Base-by-base conservation (phyloP, 1,140 invertebrate genomes). In the Bactericera cockerelli region DNA sequence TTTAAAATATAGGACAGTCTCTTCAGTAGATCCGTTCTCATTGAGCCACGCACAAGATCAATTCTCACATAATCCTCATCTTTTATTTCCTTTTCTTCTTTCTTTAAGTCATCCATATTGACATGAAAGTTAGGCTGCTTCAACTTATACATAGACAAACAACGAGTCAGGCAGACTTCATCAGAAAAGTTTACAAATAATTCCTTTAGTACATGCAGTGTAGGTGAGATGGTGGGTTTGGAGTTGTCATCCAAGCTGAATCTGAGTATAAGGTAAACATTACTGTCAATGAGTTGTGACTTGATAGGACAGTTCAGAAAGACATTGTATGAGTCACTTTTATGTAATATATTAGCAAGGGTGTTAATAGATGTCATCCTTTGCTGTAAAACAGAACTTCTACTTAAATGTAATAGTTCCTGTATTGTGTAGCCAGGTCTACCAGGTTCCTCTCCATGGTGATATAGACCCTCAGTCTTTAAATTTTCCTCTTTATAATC, bases 401-500 rank as follows among this genome's bases (percentile, higher is more conserved):
- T 81, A 77, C 67, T 74, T 2, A 94, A 70, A 63, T 86, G 81
- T 66, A 93, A 80, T 0, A 96, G 70, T 74, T 96, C 92, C 64
- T 86, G 83, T 1, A 96, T 67, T 1, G 86, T 84, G 68, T 95
- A 96, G 0, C 91, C 91, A 16, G 91, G 84, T 66, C 90, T 78
- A 65, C 89, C 84, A 22, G 89, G 85, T 71, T 96, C 91, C 65
- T 91, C 84, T 1, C 90, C 91, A 71, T 96, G 92, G 72, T 94
- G 87, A 74, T 92, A 89, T 4, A 96, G 74, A 53, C 81, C 82
- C 21, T 56, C 55, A 19, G 26, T 26, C 55, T 56, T 56, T 22
- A n/a, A 6, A 49, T 31, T 61, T 54, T 58, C 24, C 13, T 33
- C 14, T 13, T 4, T 19, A 58, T 28, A 11, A 26, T 33, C 55